A percentile compares a stretch with the other conserved stretches of the same genome.
phyloP scores from a whole-genome alignment of 2,797 vertebrate species.

The Thaleichthys pacificus region DNA sequence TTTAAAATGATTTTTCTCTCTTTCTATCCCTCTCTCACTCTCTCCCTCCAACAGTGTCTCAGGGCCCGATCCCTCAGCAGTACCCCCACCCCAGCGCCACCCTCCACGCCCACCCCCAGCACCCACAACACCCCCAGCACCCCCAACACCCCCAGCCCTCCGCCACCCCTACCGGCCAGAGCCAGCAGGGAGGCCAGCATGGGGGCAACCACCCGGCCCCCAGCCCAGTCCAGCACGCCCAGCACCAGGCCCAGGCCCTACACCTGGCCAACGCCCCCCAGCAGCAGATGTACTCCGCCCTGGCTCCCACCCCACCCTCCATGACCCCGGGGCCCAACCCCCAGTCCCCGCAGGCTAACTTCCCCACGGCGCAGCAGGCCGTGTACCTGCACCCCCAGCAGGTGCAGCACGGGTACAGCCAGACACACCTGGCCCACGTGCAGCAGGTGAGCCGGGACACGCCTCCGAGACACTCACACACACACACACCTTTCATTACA shows the following conservation, averaged over 20 bases:
- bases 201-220: constrained; percentile 90
- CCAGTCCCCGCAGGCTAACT: constrained; percentile 95
- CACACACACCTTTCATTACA: not conserved
- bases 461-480: not conserved
- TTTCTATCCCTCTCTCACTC: not conserved
- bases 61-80: constrained; percentile 93
- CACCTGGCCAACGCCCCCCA: constrained; percentile 92
- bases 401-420: constrained; percentile 95
- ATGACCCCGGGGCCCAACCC: constrained; percentile 96
- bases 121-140: constrained; percentile 85
- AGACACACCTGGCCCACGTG: constrained; percentile 95
- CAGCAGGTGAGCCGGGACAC: constrained; percentile 84
- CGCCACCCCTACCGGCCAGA: constrained; percentile 95
- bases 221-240: constrained; percentile 94
- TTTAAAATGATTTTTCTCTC: not conserved
- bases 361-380: constrained; percentile 92
- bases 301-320: constrained; percentile 93
- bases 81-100: constrained; percentile 90
- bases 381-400: constrained; percentile 97
- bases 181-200: constrained; percentile 87
- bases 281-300: constrained; percentile 94
- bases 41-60: constrained; percentile 78
- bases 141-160: constrained; percentile 94
- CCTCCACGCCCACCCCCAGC: constrained; percentile 89
- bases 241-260: constrained; percentile 89